These are phyloP conservation scores for Eilema sororculum DNA, from an alignment of 2,888 invertebrate species.

Conservation along the genomic window DNA sequence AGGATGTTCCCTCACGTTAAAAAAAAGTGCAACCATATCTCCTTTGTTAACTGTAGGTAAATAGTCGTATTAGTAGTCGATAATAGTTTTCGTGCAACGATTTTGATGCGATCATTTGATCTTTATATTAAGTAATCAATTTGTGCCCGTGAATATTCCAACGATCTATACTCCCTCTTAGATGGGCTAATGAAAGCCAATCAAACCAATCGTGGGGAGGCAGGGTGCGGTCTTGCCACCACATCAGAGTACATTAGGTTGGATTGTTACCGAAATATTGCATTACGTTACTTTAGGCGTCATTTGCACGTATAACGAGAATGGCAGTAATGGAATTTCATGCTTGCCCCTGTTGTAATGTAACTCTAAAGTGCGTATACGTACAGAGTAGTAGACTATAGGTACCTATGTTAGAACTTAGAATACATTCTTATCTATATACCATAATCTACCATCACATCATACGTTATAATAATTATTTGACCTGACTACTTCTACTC, in stretches of 20 bases:
- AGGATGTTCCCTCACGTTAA: too few relatives aligned
- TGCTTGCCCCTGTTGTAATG: background rate
- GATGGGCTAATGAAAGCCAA: conserved; percentile 11
- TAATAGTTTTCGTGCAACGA: background rate
- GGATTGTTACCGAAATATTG: conserved; percentile 28
- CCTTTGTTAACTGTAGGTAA: too few relatives aligned
- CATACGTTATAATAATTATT: too few relatives aligned
- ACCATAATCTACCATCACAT: too few relatives aligned
- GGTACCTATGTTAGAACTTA: too few relatives aligned
- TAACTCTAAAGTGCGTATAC: background rate
- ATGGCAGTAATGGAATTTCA: background rate
- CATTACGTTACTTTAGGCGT: conserved; percentile 21
- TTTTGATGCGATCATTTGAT: background rate
- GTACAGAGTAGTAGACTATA: too few relatives aligned
- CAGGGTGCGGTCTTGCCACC: conserved; percentile 37
- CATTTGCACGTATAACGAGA: background rate
- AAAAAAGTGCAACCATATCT: too few relatives aligned
- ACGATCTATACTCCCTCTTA: background rate
- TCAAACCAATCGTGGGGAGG: conserved; percentile 27
- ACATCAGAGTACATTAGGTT: conserved; percentile 37
- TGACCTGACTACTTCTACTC: too few relatives aligned
- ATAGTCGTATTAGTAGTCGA: background rate
- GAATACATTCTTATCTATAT: too few relatives aligned
- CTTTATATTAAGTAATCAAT: background rate
- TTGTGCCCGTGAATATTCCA: background rate